Conservation (phyloP, 1,140 invertebrate genomes). For the Euwallacea fornicatus region DNA sequence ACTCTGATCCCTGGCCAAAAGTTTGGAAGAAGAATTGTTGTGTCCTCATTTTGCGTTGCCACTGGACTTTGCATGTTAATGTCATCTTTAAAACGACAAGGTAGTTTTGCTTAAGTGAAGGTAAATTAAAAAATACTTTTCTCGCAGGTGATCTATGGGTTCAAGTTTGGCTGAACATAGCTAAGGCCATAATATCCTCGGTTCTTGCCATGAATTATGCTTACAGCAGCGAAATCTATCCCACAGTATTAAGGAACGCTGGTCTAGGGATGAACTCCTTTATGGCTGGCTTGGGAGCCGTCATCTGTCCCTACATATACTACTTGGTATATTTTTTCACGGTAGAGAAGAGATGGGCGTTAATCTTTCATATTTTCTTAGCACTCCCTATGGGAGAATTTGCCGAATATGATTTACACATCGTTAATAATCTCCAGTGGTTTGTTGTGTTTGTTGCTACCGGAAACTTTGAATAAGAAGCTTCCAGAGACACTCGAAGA, state of each 20-base stretch:
- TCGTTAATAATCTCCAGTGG: background rate
- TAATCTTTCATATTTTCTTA: background rate
- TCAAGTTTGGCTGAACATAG: background rate
- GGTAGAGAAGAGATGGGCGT: background rate
- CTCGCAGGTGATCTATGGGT: background rate
- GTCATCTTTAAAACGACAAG: background rate
- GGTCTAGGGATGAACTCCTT: background rate
- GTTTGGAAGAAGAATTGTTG: background rate
- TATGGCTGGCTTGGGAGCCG: background rate
- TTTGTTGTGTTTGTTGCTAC: background rate
- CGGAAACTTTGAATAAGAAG: slow-evolving; percentile 1
- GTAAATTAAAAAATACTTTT: background rate
- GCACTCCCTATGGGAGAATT: background rate
- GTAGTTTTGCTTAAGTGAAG: background rate
- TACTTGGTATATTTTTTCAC: background rate
- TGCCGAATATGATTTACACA: background rate
- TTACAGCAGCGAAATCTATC: slow-evolving; percentile 11
- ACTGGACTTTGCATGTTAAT: background rate
- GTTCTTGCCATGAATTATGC: background rate
- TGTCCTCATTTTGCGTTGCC: background rate
- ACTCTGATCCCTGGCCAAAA: slow-evolving; percentile 1
- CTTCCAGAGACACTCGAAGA: slow-evolving; percentile 6
- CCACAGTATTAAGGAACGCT: slow-evolving; percentile 1
- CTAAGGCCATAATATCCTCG: background rate
- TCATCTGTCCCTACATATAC: background rate